Percentiles rank a stretch among this genome's conserved stretches.
Evolutionary conservation across 2,888 invertebrate species (phyloP).

Genomic region (Cancer borealis): DNA sequence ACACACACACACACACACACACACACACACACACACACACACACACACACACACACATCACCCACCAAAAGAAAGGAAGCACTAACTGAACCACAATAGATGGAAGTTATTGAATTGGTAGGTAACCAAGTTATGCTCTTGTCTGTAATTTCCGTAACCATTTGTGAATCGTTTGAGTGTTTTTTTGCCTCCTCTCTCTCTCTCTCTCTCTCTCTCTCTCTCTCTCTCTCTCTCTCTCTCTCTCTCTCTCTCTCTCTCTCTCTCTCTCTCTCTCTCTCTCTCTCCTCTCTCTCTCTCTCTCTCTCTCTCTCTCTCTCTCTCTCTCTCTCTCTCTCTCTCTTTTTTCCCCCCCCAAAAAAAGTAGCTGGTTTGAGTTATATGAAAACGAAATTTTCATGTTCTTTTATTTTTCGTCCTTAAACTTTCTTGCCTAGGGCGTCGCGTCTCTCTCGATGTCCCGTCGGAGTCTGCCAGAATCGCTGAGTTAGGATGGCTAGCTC

Average conservation of each 20-base stretch:
- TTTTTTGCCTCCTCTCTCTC: neutral
- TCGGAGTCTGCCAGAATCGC: too few species aligned
- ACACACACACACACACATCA: neutral
- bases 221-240: neutral
- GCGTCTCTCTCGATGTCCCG: too few species aligned
- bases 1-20: conserved; percentile 2
- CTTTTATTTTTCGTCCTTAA: too few species aligned
- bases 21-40: neutral
- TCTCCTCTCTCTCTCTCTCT: neutral
- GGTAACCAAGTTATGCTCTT: neutral
- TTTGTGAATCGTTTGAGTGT: neutral
- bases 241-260: neutral
- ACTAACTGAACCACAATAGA: neutral
- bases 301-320: neutral
- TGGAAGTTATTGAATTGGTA: neutral
- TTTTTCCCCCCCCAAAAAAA: neutral
- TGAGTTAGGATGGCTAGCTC: too few species aligned
- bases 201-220: neutral
- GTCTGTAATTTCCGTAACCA: neutral
- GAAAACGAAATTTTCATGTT: too few species aligned
- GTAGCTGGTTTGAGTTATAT: too few species aligned
- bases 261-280: neutral
- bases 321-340: neutral
- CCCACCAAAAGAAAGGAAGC: neutral
- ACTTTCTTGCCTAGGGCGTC: too few species aligned